These are phyloP conservation scores for Dolichotis patagonum DNA, from an alignment of 2,113 vertebrate species.

Conservation along the genomic window DNA sequence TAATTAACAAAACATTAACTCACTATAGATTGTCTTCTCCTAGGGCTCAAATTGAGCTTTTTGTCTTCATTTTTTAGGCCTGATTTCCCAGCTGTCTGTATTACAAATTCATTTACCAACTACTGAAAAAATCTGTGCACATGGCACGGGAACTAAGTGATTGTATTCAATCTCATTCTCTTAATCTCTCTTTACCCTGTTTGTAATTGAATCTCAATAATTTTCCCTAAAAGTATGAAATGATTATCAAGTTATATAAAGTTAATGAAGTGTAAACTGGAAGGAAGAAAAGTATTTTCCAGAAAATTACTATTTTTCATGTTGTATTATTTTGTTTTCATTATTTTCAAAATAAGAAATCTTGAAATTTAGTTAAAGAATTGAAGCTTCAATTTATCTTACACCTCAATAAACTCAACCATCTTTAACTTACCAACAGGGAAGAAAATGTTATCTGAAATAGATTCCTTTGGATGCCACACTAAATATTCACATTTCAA, in stretches of 20 bases:
- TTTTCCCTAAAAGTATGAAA: background rate
- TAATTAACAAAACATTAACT: background rate
- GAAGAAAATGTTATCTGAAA: background rate
- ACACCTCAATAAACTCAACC: background rate
- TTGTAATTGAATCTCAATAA: background rate
- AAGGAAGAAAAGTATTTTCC: background rate
- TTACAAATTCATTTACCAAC: background rate
- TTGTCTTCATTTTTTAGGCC: background rate
- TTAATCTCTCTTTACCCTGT: background rate
- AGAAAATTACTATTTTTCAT: background rate
- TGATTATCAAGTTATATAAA: background rate
- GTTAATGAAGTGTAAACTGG: background rate
- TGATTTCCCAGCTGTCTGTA: background rate
- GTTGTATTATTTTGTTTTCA: background rate
- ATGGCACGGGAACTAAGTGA: background rate
- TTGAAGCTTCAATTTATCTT: background rate
- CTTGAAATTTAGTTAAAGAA: background rate
- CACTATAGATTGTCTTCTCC: background rate
- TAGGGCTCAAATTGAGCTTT: background rate
- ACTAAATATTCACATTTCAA: constrained; percentile 18
- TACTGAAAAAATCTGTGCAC: background rate
- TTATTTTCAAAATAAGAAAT: constrained; percentile 1
- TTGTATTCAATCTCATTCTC: background rate
- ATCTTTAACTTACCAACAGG: background rate
- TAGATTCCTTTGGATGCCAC: background rate